Evolutionary conservation across 2,113 vertebrate genomes (phyloP), one percentile per base, ranked within the genome.

Genomic region (Alethe diademata): DNA sequence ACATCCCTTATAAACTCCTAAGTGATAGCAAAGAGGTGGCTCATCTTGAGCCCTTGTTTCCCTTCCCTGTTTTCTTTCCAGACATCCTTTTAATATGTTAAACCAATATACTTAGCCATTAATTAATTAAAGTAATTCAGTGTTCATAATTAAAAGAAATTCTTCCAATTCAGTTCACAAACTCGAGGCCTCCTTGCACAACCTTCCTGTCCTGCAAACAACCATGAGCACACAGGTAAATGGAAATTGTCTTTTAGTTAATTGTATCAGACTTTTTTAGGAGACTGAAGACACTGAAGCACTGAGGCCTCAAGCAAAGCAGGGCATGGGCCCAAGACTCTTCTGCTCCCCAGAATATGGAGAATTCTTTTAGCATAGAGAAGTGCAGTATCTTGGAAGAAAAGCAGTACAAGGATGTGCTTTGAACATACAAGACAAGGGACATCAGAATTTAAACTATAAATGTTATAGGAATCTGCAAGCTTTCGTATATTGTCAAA

Each of bases 1-100:
- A 90, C 78, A 74, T 83, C 94, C 81, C 90, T 92, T 90, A 97
- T 93, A 75, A 93, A 94, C 90, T 86, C 90, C 70, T 90, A 70
- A 93, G 78, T 54, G 81, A 80, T 62, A 70, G 81, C 29, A 35
- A 90, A 90, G 78, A 93, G 71, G 67, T 83, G 78, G 71, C 80
- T 93, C 88, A 71, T 84, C 79, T 56, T 26, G 33, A 94, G 82
- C 81, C 92, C 36, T 70, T 79, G 58, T 54, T 86, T 54, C 42
- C 70, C 50, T 47, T 43, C 47, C 51, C 64, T 0, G 6, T 48
- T 79, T 86, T 80, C 74, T 76, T 78, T 36, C 71, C 85, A 96
- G 78, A 33, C 62, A 93, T 50, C 24, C 87, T 90, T 90, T 88
- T 94, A 84, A 94, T 90, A 90, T 64, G 62, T 48, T 90, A 95